phyloP scores from a whole-genome alignment of 1,140 invertebrate genomes.

The Aporrectodea caliginosa region DNA sequence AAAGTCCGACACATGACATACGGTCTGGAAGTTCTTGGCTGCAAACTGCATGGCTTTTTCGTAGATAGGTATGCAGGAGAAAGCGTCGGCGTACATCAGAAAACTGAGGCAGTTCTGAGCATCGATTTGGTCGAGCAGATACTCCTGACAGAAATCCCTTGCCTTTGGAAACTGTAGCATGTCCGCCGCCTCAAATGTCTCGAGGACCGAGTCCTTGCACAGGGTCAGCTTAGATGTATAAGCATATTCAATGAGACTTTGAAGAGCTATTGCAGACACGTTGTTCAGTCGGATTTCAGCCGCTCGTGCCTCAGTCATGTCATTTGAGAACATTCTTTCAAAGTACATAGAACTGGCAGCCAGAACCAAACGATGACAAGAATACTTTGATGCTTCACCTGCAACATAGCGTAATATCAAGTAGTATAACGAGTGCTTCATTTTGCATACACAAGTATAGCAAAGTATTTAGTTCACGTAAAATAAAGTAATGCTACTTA shows the following conservation, averaged over 20 bases:
- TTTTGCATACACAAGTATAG: too few species aligned
- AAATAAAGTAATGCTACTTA: too few species aligned
- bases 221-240: constrained; percentile 29
- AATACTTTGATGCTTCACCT: not conserved
- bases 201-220: constrained; percentile 23
- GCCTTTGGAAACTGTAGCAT: constrained; percentile 33
- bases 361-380: constrained; percentile 30
- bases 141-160: constrained; percentile 33
- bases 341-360: constrained; percentile 34
- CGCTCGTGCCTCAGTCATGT: constrained; percentile 27
- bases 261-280: constrained; percentile 10
- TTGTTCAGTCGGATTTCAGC: constrained; percentile 25
- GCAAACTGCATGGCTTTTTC: constrained; percentile 25
- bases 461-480: too few species aligned
- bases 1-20: constrained; percentile 23
- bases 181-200: constrained; percentile 34
- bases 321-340: constrained; percentile 31
- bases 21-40: constrained; percentile 26
- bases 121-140: constrained; percentile 19
- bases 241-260: constrained; percentile 29
- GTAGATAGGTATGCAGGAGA: constrained; percentile 26
- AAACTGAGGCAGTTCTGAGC: constrained; percentile 31
- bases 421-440: too few species aligned
- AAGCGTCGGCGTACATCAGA: constrained; percentile 30
- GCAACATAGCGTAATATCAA: too few species aligned